Conservation (phyloP, 2,113 vertebrate genomes). For the Panthera leo region DNA sequence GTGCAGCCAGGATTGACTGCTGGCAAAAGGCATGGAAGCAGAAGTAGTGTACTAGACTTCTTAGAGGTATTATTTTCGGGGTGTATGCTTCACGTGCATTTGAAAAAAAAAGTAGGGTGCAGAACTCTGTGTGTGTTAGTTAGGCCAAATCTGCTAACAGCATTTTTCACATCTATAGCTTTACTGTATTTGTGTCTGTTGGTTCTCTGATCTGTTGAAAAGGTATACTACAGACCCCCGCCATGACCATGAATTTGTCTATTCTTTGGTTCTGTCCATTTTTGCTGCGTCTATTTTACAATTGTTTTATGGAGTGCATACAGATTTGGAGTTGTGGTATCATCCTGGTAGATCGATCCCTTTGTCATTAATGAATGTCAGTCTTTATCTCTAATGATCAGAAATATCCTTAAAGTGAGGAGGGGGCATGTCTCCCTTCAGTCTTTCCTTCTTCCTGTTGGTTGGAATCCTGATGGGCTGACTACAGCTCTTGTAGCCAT, state of each 20-base stretch:
- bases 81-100: neutral
- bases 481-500: neutral
- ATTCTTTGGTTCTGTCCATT: neutral
- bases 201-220: neutral
- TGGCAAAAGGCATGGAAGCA: fast-evolving
- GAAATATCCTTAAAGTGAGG: neutral
- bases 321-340: neutral
- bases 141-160: neutral
- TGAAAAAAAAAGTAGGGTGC: neutral
- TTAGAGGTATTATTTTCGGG: neutral
- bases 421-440: neutral
- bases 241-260: neutral
- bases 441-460: neutral
- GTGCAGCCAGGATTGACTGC: neutral
- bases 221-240: neutral
- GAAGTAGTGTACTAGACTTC: neutral
- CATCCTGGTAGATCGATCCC: neutral
- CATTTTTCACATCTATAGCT: neutral
- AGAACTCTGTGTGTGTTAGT: neutral
- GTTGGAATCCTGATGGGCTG: neutral
- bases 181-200: neutral
- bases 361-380: neutral
- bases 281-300: neutral
- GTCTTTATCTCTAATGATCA: neutral
- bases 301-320: neutral